Conservation (phyloP, 2,888 invertebrate species). For the Theodoxus fluviatilis region DNA sequence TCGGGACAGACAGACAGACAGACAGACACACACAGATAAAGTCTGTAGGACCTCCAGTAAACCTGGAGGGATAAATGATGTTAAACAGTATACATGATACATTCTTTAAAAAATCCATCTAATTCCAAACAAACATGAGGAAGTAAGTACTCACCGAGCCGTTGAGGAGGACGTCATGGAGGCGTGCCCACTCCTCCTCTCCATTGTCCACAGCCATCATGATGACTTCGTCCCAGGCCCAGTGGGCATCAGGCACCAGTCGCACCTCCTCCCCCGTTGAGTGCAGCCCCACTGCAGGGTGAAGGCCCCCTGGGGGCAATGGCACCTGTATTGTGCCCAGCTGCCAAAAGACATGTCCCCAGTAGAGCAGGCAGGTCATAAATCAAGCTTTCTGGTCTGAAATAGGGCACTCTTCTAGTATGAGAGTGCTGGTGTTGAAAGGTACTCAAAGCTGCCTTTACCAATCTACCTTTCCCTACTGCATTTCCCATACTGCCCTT, state of each 20-base stretch:
- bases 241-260: slow-evolving; percentile 60
- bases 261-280: slow-evolving; percentile 67
- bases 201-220: slow-evolving; percentile 68
- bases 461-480: no score
- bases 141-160: slow-evolving; percentile 61
- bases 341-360: slow-evolving; percentile 36
- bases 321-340: slow-evolving; percentile 55
- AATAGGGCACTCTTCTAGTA: no score
- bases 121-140: background rate
- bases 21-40: no score
- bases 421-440: no score
- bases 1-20: no score
- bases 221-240: slow-evolving; percentile 65
- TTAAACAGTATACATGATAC: background rate
- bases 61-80: no score
- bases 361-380: background rate
- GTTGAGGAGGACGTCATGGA: slow-evolving; percentile 67
- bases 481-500: no score
- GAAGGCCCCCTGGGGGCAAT: slow-evolving; percentile 61
- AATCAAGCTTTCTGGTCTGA: no score
- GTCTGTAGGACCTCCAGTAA: no score
- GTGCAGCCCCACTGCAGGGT: slow-evolving; percentile 67
- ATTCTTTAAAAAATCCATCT: background rate
- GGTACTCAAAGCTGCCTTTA: no score
- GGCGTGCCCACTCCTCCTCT: slow-evolving; percentile 68